Evolutionary conservation across 2,113 vertebrate genomes (phyloP).

Genomic region (Collichthys lucidus): DNA sequence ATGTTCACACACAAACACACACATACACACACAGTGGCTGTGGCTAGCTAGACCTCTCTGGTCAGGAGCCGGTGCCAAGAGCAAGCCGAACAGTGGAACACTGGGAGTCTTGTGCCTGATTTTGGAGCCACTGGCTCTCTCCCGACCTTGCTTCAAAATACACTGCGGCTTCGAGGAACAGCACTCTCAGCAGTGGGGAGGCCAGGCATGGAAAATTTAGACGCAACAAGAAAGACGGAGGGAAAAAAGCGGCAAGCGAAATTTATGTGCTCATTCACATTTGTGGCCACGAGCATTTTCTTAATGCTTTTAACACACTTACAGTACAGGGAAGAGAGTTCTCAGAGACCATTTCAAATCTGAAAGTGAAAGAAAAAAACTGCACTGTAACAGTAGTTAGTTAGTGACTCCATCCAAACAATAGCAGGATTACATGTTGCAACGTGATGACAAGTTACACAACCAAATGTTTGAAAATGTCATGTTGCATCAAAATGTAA

Average conservation of each 20-base stretch:
- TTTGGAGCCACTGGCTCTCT: slow-evolving; percentile 81
- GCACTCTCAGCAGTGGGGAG: slow-evolving; percentile 86
- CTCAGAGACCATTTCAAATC: slow-evolving; percentile 50
- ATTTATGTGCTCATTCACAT: slow-evolving; percentile 82
- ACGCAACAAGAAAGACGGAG: slow-evolving; percentile 74
- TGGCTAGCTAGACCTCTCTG: slow-evolving; percentile 77
- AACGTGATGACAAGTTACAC: slow-evolving; percentile 48
- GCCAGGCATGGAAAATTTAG: slow-evolving; percentile 85
- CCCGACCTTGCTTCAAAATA: slow-evolving; percentile 86
- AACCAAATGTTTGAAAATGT: slow-evolving; percentile 25
- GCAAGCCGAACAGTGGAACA: slow-evolving; percentile 79
- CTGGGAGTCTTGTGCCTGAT: slow-evolving; percentile 82
- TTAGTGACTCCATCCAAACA: slow-evolving; percentile 54
- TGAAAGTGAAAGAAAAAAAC: slow-evolving; percentile 72
- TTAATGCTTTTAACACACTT: slow-evolving; percentile 82
- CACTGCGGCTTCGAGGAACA: slow-evolving; percentile 86
- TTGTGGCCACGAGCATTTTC: slow-evolving; percentile 75
- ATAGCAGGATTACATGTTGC: slow-evolving; percentile 31
- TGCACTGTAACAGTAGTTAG: slow-evolving; percentile 41
- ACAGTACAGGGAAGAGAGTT: slow-evolving; percentile 43
- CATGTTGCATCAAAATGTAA: background rate
- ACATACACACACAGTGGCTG: slow-evolving; percentile 71
- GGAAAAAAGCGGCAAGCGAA: slow-evolving; percentile 49
- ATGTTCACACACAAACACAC: slow-evolving; percentile 62
- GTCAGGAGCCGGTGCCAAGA: slow-evolving; percentile 82